A percentile compares a stretch with the other conserved stretches of the same genome.
These are phyloP conservation scores for Ischnus inquisitorius DNA, from an alignment of 2,888 invertebrate genomes.

Conservation along the genomic window DNA sequence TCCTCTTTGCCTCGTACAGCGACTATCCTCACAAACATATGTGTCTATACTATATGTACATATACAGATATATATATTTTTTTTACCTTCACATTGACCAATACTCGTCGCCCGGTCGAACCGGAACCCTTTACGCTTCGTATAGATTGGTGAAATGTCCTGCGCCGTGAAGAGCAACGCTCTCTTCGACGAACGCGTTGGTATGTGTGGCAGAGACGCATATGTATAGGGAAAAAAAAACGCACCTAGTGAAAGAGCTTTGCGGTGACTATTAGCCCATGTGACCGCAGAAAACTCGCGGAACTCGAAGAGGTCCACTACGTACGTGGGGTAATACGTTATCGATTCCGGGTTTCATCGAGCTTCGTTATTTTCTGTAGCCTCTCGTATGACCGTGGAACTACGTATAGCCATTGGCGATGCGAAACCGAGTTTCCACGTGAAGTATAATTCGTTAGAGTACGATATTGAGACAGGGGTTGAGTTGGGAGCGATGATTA, in stretches of 20 bases:
- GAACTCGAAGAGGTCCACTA: neutral
- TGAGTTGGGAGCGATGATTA: neutral
- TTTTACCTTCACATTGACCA: slow-evolving; percentile 53
- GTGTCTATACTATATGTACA: slow-evolving; percentile 14
- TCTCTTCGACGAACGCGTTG: slow-evolving; percentile 33
- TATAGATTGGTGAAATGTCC: slow-evolving; percentile 67
- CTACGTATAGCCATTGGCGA: neutral
- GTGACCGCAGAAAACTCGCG: slow-evolving; percentile 63
- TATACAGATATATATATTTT: slow-evolving; percentile 23
- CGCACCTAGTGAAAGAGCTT: slow-evolving; percentile 16
- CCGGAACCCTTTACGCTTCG: slow-evolving; percentile 68
- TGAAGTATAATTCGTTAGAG: slow-evolving; percentile 10
- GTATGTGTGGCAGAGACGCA: neutral
- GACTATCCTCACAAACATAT: slow-evolving; percentile 40
- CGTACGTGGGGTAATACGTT: slow-evolving; percentile 6
- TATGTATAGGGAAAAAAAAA: slow-evolving; percentile 10
- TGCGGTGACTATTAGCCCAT: slow-evolving; percentile 67
- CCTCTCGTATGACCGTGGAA: neutral
- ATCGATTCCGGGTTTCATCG: slow-evolving; percentile 54
- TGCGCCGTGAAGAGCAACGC: slow-evolving; percentile 51
- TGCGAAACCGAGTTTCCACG: neutral
- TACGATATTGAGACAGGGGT: neutral
- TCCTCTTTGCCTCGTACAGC: slow-evolving; percentile 19
- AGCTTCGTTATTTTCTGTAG: slow-evolving; percentile 6
- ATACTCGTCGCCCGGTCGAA: slow-evolving; percentile 66